These are phyloP conservation scores for Acanthosepion pharaonis DNA, from an alignment of 2,888 invertebrate species.

Conservation along the genomic window DNA sequence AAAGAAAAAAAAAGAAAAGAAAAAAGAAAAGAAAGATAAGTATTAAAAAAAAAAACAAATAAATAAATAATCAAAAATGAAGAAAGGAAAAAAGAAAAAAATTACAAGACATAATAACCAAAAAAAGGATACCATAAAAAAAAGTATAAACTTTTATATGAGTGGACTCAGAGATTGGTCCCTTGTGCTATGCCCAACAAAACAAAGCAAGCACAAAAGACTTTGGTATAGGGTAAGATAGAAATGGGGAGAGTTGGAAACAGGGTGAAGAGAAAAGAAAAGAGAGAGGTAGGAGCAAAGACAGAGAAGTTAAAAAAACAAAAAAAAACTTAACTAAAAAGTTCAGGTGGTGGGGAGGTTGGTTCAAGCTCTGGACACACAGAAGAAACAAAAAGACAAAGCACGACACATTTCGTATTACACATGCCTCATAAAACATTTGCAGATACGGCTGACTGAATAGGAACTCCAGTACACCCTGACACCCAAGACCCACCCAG, in stretches of 20 bases:
- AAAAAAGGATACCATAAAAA: background rate
- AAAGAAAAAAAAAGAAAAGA: background rate
- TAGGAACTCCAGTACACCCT: background rate
- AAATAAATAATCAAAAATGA: background rate
- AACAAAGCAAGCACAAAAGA: background rate
- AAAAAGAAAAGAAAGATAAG: background rate
- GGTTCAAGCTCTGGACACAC: background rate
- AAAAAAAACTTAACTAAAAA: background rate
- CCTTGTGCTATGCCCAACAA: background rate
- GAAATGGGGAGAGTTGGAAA: background rate
- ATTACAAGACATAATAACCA: background rate
- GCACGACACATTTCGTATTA: conserved; percentile 16
- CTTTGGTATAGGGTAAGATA: background rate
- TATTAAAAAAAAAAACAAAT: too few relatives aligned
- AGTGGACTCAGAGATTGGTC: background rate
- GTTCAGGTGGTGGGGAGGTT: background rate
- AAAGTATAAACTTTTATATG: background rate
- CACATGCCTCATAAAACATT: conserved; percentile 23
- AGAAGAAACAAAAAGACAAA: conserved; percentile 8
- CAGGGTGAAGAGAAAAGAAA: background rate
- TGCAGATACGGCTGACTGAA: background rate
- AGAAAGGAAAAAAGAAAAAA: background rate
- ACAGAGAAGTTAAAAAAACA: background rate
- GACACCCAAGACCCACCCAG: background rate
- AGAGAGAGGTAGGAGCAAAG: background rate